phyloP scores from a whole-genome alignment of 2,888 invertebrate genomes.

The Chrysopilus asiliformis region DNA sequence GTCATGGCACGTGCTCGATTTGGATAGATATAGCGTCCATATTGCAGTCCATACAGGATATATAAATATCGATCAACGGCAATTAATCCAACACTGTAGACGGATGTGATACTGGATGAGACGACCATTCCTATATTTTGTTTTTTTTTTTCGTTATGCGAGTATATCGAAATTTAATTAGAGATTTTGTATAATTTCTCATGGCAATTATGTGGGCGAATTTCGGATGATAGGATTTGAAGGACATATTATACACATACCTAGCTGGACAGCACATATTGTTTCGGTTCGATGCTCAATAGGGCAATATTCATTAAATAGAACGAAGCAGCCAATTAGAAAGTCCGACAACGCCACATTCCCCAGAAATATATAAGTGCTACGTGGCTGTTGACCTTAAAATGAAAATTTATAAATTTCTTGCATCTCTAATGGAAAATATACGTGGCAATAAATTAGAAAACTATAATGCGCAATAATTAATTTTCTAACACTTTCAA shows the following conservation, averaged over 20 bases:
- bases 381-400: conserved; percentile 45
- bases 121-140: conserved; percentile 42
- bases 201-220: too few species aligned
- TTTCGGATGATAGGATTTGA: too few species aligned
- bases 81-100: conserved; percentile 49
- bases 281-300: conserved; percentile 28
- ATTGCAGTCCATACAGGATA: conserved; percentile 49
- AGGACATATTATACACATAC: too few species aligned
- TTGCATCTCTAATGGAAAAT: not conserved
- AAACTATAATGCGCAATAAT: not conserved
- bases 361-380: conserved; percentile 50
- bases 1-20: conserved; percentile 44
- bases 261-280: conserved; percentile 35
- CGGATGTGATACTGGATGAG: conserved; percentile 48
- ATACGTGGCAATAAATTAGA: not conserved
- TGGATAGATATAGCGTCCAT: conserved; percentile 46
- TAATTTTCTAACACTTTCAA: too few species aligned
- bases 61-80: conserved; percentile 51
- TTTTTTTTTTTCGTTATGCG: not conserved
- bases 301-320: conserved; percentile 40
- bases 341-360: conserved; percentile 52
- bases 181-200: conserved; percentile 3
- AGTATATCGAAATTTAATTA: not conserved
- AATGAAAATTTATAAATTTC: conserved; percentile 1
- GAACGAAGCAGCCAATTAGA: conserved; percentile 45